Conservation (phyloP, 2,113 vertebrate genomes). For the Plestiodon gilberti region DNA sequence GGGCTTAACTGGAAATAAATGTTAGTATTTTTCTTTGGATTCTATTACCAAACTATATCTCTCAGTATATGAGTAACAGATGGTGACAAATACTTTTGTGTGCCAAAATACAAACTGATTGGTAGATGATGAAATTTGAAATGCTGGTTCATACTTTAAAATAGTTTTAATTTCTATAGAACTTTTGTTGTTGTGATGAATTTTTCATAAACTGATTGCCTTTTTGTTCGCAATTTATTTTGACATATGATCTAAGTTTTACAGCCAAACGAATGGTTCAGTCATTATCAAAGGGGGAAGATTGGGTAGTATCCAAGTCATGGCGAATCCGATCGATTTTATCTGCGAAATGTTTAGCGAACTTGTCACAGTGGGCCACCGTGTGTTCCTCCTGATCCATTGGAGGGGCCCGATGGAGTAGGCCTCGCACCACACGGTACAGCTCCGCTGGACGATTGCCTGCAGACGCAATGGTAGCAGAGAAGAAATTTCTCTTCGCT, state of each 20-base stretch:
- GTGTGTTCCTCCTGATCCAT: too few relatives aligned
- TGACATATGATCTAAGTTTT: constrained; percentile 43
- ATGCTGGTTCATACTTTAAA: neutral
- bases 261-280: neutral
- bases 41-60: neutral
- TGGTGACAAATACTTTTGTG: neutral
- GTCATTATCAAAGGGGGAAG: constrained; percentile 18
- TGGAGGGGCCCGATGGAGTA: too few relatives aligned
- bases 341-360: too few relatives aligned
- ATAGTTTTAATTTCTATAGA: neutral
- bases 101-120: neutral
- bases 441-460: too few relatives aligned
- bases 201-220: constrained; percentile 21
- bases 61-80: rapidly evolving
- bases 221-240: constrained; percentile 48
- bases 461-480: too few relatives aligned
- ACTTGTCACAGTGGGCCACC: too few relatives aligned
- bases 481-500: too few relatives aligned
- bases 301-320: constrained; percentile 39
- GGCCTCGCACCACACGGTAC: too few relatives aligned
- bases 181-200: neutral
- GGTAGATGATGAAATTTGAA: neutral
- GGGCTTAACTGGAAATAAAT: too few relatives aligned
- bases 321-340: too few relatives aligned
- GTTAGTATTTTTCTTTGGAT: too few relatives aligned